These are phyloP conservation scores for Brienomyrus longianalis DNA, from an alignment of 2,113 vertebrate species.

Conservation along the genomic window DNA sequence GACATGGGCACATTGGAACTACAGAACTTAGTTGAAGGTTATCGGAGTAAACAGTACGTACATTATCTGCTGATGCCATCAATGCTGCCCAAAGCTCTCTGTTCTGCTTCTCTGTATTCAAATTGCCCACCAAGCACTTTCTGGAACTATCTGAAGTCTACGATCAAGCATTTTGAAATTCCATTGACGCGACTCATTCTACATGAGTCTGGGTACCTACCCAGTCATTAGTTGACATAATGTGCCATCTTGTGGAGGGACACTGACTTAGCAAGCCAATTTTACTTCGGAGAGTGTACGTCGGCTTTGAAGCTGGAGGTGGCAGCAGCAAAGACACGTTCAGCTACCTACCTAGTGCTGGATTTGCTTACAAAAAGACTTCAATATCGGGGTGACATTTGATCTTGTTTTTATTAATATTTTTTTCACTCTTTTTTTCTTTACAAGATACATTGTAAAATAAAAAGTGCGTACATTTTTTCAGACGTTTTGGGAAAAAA, in stretches of 20 bases:
- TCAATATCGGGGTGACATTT: neutral
- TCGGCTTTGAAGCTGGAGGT: neutral
- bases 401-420: neutral
- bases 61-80: neutral
- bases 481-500: conserved; percentile 31
- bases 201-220: neutral
- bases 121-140: neutral
- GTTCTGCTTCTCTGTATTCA: neutral
- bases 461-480: conserved; percentile 51
- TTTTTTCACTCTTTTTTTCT: conserved; percentile 28
- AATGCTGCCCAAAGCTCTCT: neutral
- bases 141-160: neutral
- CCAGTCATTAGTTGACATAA: no score
- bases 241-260: neutral
- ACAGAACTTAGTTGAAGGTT: neutral
- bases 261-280: neutral
- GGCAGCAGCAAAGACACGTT: neutral
- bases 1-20: neutral
- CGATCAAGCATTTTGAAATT: neutral
- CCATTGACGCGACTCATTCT: neutral
- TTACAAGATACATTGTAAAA: conserved; percentile 49
- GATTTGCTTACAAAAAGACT: neutral
- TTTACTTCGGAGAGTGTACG: neutral
- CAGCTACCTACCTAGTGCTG: neutral
- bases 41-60: neutral